Evolutionary conservation across 2,888 invertebrate species (phyloP).

Genomic region (Polymixis flavicincta): DNA sequence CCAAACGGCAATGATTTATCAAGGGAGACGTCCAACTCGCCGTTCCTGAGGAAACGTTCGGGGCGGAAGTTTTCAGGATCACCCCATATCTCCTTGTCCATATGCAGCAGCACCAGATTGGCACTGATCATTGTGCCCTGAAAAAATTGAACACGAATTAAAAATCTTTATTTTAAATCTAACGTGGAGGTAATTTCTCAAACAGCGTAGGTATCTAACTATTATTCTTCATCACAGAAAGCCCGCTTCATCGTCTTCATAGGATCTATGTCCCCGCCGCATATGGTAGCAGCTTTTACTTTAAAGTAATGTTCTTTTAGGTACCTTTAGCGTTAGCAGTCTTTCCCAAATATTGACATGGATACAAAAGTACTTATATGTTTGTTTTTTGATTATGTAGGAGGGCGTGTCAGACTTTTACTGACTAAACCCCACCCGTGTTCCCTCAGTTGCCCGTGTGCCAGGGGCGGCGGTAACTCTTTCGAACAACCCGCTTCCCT

Average conservation of each 20-base stretch:
- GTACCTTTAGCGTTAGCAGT: not conserved
- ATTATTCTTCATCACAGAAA: not conserved
- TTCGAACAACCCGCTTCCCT: too few species aligned
- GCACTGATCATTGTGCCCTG: constrained; percentile 90
- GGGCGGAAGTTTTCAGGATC: constrained; percentile 93
- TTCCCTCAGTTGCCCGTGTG: too few species aligned
- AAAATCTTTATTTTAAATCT: not conserved
- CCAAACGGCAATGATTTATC: constrained; percentile 92
- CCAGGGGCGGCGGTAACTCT: too few species aligned
- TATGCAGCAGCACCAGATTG: constrained; percentile 90
- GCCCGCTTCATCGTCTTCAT: not conserved
- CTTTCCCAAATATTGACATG: not conserved
- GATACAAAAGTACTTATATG: not conserved
- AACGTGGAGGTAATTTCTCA: not conserved
- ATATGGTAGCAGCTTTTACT: not conserved
- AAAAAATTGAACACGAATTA: constrained; percentile 47
- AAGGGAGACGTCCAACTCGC: constrained; percentile 87
- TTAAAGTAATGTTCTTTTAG: not conserved
- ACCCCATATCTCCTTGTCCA: constrained; percentile 91
- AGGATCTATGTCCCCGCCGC: not conserved
- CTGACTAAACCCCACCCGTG: too few species aligned
- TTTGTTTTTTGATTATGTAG: not conserved
- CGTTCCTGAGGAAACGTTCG: constrained; percentile 91
- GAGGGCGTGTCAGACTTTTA: too few species aligned
- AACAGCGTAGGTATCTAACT: too few species aligned